These are phyloP conservation scores for Galerucella calmariensis DNA, from an alignment of 2,888 invertebrate species.

Conservation along the genomic window DNA sequence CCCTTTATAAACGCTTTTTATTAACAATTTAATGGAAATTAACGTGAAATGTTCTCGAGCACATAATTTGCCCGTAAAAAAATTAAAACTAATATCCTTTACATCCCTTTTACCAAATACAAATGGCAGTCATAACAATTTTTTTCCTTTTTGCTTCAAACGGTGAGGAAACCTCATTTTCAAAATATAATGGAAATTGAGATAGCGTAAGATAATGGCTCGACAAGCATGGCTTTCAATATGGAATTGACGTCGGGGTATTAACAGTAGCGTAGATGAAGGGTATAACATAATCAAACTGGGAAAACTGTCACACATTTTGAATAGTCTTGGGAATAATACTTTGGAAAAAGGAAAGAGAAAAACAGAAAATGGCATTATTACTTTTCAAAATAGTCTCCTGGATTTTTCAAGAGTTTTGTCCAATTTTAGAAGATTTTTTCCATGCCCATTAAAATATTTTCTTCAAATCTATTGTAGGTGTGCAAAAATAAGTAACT, in stretches of 20 bases:
- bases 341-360: no score
- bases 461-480: no score
- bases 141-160: constrained; percentile 23
- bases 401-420: no score
- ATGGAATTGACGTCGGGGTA: constrained; percentile 25
- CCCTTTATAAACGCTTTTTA: not conserved
- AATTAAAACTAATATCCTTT: constrained; percentile 32
- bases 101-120: constrained; percentile 21
- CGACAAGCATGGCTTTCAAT: constrained; percentile 27
- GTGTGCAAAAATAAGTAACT: no score
- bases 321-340: no score
- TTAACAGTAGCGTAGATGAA: constrained; percentile 9
- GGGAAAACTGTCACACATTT: no score
- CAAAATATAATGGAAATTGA: constrained; percentile 34
- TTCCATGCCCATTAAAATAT: no score
- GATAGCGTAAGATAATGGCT: constrained; percentile 33
- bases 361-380: no score
- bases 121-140: constrained; percentile 29
- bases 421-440: no score
- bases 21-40: not conserved
- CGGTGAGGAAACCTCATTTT: constrained; percentile 31
- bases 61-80: constrained; percentile 24
- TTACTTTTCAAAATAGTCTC: no score
- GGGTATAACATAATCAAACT: not conserved
- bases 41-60: not conserved